Conservation (phyloP, 2,888 invertebrate genomes). For the Adineta ricciae region DNA sequence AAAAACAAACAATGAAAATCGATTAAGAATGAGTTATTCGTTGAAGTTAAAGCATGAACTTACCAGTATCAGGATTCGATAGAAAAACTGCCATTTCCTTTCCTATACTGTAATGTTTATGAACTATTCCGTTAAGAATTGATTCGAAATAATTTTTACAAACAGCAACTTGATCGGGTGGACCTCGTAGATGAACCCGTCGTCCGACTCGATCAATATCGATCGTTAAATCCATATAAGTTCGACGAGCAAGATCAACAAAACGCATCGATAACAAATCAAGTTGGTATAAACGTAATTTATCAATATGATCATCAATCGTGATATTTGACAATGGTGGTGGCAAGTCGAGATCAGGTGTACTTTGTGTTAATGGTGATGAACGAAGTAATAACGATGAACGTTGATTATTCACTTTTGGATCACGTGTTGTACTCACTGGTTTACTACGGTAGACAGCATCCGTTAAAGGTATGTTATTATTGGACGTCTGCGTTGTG, state of each 20-base stretch:
- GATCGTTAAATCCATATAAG: neutral
- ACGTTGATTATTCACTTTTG: neutral
- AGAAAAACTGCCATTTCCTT: slow-evolving; percentile 14
- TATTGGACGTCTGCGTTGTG: neutral
- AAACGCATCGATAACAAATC: neutral
- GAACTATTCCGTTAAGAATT: neutral
- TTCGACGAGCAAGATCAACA: neutral
- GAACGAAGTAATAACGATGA: neutral
- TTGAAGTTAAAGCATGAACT: neutral
- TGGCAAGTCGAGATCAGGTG: neutral
- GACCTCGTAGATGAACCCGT: neutral
- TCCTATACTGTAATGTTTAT: neutral
- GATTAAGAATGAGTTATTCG: neutral
- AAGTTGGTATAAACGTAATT: slow-evolving; percentile 6
- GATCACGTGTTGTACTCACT: neutral
- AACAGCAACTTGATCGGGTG: neutral
- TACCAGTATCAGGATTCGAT: slow-evolving; percentile 1
- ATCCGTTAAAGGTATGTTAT: neutral
- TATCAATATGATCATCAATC: neutral
- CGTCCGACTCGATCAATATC: neutral
- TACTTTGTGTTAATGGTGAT: neutral
- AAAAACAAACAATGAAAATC: neutral
- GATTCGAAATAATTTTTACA: slow-evolving; percentile 20
- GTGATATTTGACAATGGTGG: neutral
- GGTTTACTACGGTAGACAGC: neutral